Conservation (phyloP, 2,797 vertebrate genomes). For the Garrulus glandarius region DNA sequence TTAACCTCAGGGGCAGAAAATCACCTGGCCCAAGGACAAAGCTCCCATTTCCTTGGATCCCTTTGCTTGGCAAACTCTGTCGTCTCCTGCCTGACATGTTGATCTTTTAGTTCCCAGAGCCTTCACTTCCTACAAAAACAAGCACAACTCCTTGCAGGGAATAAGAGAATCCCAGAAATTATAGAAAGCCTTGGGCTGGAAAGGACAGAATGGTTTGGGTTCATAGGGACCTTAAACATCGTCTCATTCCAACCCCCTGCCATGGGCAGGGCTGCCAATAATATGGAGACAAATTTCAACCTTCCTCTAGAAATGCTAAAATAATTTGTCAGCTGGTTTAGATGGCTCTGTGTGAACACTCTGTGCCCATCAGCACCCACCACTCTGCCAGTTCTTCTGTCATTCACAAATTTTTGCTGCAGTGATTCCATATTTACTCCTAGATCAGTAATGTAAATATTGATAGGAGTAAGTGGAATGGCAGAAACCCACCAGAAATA, state of each 20-base stretch:
- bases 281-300: not conserved
- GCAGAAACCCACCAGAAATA: constrained; percentile 29
- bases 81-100: not conserved
- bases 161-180: not conserved
- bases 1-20: not conserved
- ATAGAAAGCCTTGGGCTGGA: not conserved
- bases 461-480: not conserved
- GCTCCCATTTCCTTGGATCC: not conserved
- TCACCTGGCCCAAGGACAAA: not conserved
- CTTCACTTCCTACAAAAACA: not conserved
- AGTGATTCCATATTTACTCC: constrained; percentile 15
- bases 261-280: not conserved
- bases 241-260: not conserved
- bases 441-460: constrained; percentile 18
- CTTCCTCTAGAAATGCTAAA: not conserved
- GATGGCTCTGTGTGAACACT: not conserved
- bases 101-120: not conserved
- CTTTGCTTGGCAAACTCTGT: not conserved
- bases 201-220: not conserved
- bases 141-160: not conserved
- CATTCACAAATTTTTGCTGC: not conserved
- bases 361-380: not conserved
- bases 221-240: not conserved
- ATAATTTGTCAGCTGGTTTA: not conserved
- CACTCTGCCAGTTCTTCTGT: not conserved